Conservation (phyloP, 2,888 invertebrate genomes). For the Drosophila subsilvestris region DNA sequence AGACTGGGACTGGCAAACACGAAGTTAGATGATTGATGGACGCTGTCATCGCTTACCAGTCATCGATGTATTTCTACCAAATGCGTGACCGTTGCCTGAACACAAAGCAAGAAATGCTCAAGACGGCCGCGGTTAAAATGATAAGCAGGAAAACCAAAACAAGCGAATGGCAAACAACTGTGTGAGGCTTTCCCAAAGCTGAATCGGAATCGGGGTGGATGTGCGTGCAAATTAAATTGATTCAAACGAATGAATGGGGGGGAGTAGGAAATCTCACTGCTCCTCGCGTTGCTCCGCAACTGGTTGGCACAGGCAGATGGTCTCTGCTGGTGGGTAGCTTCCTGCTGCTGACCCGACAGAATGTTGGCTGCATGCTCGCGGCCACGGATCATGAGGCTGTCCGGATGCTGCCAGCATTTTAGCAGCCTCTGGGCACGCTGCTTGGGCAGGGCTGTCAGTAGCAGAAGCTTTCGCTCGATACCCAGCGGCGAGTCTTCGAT, state of each 20-base stretch:
- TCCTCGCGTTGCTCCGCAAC: conserved; percentile 64
- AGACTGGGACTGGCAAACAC: conserved; percentile 28
- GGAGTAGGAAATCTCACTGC: conserved; percentile 52
- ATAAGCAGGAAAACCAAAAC: conserved; percentile 69
- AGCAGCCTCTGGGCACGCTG: conserved; percentile 91
- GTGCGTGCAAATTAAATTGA: conserved; percentile 22
- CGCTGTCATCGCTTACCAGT: conserved; percentile 33
- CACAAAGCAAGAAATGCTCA: conserved; percentile 59
- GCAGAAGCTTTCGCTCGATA: conserved; percentile 89
- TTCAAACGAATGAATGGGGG: not conserved
- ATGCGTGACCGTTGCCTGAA: conserved; percentile 40
- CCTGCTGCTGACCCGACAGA: conserved; percentile 89
- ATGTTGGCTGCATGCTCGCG: conserved; percentile 92
- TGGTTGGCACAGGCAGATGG: conserved; percentile 58
- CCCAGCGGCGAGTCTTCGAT: conserved; percentile 85
- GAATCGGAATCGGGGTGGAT: conserved; percentile 13
- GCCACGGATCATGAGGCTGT: conserved; percentile 91
- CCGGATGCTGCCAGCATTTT: conserved; percentile 91
- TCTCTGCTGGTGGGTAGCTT: conserved; percentile 75
- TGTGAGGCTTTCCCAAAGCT: conserved; percentile 68
- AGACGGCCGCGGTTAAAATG: conserved; percentile 54
- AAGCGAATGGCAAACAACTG: conserved; percentile 61
- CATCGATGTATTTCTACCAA: conserved; percentile 43
- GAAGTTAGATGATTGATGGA: not conserved
- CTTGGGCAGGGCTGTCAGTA: conserved; percentile 90